These are phyloP conservation scores for Vireo altiloquus DNA, from an alignment of 2,113 vertebrate genomes.

Conservation along the genomic window DNA sequence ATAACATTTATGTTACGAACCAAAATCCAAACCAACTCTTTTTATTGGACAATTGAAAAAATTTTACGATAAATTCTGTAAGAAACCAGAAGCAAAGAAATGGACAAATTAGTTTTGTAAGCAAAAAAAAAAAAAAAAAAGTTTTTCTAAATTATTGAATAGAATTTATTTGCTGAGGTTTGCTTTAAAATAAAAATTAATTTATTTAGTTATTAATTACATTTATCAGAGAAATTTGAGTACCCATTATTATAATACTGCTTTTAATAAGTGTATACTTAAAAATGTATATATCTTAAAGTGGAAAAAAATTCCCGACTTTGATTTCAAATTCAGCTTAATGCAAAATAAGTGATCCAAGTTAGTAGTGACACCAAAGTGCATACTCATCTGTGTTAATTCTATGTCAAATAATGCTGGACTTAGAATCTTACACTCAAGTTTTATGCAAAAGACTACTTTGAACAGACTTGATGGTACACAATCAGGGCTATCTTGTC, in stretches of 20 bases:
- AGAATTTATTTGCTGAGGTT: background rate
- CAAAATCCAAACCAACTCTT: background rate
- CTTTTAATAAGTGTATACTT: background rate
- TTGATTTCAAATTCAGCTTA: background rate
- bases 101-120: background rate
- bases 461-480: background rate
- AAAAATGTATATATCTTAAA: background rate
- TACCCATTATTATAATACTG: background rate
- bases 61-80: background rate
- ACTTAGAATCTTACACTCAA: background rate
- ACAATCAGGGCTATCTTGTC: accelerated
- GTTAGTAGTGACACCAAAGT: background rate
- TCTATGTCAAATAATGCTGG: background rate
- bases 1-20: background rate
- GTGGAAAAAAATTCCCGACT: background rate
- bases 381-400: background rate
- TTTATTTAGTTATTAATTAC: background rate
- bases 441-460: background rate
- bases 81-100: background rate
- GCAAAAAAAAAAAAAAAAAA: background rate
- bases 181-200: background rate
- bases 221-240: background rate
- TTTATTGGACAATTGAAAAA: background rate
- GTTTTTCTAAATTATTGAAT: background rate
- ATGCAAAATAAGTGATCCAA: background rate